A percentile compares a stretch with the other conserved stretches of the same genome.
phyloP scores from a whole-genome alignment of 2,888 invertebrate species.

The Lasioglossum oenotherae region DNA sequence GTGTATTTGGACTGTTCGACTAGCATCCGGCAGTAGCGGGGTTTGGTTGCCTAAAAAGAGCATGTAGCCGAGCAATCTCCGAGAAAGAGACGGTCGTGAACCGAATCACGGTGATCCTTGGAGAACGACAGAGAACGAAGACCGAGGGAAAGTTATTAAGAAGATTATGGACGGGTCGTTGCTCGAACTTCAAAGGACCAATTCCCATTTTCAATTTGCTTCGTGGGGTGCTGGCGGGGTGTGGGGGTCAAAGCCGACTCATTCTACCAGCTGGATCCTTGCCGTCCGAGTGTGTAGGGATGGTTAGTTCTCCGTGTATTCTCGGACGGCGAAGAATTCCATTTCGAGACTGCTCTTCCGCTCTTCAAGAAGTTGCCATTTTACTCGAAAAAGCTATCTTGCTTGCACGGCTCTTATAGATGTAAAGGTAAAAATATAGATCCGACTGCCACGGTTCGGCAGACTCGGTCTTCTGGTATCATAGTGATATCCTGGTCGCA shows the following conservation, averaged over 20 bases:
- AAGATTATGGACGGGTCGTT: conserved; percentile 79
- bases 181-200: conserved; percentile 82
- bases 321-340: conserved; percentile 66
- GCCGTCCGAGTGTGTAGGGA: conserved; percentile 51
- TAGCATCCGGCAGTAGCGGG: background rate
- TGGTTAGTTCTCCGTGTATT: conserved; percentile 58
- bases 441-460: conserved; percentile 9
- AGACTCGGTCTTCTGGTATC: background rate
- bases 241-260: conserved; percentile 73
- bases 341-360: conserved; percentile 53
- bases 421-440: conserved; percentile 50
- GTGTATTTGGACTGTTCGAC: background rate
- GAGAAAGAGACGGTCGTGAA: conserved; percentile 31
- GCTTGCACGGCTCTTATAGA: conserved; percentile 31
- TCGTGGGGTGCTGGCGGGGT: conserved; percentile 39
- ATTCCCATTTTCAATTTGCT: conserved; percentile 82
- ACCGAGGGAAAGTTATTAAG: conserved; percentile 78
- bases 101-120: conserved; percentile 41
- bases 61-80: conserved; percentile 40
- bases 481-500: background rate
- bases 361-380: conserved; percentile 43
- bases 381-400: conserved; percentile 39
- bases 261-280: conserved; percentile 62
- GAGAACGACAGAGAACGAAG: conserved; percentile 23
- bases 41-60: conserved; percentile 26